A percentile compares a stretch with the other conserved stretches of the same genome.
phyloP scores from a whole-genome alignment of 1,140 invertebrate genomes.

The Cepaea nemoralis region DNA sequence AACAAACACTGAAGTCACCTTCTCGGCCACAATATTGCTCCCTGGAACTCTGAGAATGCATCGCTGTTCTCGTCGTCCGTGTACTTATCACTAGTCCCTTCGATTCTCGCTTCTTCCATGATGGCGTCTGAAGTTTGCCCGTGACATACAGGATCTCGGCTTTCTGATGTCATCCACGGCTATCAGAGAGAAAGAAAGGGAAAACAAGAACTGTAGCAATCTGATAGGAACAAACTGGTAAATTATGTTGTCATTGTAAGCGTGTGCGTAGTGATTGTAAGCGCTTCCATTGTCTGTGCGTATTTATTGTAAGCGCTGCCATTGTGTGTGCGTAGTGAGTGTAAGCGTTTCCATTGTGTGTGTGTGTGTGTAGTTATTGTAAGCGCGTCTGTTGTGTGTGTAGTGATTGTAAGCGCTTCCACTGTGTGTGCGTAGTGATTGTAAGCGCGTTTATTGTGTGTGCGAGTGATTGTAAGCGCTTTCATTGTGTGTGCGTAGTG shows the following conservation, averaged over 20 bases:
- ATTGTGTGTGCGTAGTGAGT: no score
- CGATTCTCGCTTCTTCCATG: constrained; percentile 21
- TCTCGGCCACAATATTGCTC: constrained; percentile 24
- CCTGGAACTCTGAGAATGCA: constrained; percentile 20
- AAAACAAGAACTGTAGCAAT: not conserved
- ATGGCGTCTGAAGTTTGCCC: not conserved
- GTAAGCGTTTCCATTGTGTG: no score
- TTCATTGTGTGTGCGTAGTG: no score
- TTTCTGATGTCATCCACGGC: no score
- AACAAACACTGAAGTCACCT: constrained; percentile 8
- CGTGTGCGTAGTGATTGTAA: no score
- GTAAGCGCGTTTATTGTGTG: not conserved
- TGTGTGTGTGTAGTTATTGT: not conserved
- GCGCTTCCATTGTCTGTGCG: not conserved
- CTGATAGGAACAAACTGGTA: not conserved
- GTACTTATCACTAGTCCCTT: constrained; percentile 19
- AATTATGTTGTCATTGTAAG: not conserved
- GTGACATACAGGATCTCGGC: not conserved
- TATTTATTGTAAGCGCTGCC: not conserved
- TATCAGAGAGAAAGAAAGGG: no score
- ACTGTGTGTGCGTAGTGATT: not conserved
- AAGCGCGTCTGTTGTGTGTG: no score
- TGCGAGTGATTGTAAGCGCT: no score
- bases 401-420: no score
- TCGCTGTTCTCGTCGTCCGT: constrained; percentile 36